Evolutionary conservation across 2,113 vertebrate genomes (phyloP).

Genomic region (Callithrix jacchus): DNA sequence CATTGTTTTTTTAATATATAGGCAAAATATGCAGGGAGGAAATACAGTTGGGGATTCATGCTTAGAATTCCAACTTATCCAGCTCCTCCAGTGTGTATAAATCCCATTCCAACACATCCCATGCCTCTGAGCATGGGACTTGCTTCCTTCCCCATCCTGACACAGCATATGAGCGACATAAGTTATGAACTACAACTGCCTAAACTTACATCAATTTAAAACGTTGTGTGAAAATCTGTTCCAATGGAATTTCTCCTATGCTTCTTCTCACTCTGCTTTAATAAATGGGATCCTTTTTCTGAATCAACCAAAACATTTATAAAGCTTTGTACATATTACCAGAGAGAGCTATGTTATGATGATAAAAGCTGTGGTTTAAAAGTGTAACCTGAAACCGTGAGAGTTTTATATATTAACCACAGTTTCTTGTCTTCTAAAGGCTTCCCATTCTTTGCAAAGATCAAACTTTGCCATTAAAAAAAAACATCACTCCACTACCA

Average conservation of each 20-base stretch:
- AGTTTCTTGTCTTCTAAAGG: not conserved
- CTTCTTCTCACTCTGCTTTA: not conserved
- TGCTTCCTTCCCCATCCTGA: not conserved
- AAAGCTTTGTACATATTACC: not conserved
- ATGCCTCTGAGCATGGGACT: not conserved
- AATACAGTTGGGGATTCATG: not conserved
- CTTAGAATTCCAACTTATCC: not conserved
- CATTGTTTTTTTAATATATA: not conserved
- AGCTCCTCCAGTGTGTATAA: too few species aligned
- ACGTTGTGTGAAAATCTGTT: not conserved
- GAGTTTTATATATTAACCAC: not conserved
- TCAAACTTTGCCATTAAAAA: not conserved
- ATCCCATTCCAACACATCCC: too few species aligned
- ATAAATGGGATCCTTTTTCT: not conserved
- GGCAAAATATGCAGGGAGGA: not conserved
- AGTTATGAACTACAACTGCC: not conserved
- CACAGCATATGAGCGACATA: too few species aligned
- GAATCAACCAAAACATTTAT: not conserved
- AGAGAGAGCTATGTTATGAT: not conserved
- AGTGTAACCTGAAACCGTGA: not conserved
- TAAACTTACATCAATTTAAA: not conserved
- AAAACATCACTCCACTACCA: not conserved
- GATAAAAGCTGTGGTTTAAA: not conserved
- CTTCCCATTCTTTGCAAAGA: constrained; percentile 8
- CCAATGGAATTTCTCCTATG: not conserved